Base-by-base conservation (phyloP, 2,888 invertebrate genomes). In the Ophraella communa region DNA sequence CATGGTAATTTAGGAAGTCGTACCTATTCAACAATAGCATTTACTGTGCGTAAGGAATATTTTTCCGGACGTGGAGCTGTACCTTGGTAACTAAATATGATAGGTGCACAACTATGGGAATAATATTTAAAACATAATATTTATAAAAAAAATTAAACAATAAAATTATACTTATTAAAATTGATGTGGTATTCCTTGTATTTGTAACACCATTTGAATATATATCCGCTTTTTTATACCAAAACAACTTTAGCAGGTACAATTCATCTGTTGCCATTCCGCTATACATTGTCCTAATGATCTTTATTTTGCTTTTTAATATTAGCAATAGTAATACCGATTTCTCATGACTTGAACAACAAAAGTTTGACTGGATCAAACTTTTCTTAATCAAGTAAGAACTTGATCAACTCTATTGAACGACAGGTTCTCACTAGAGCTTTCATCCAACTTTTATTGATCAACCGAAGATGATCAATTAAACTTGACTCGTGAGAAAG, bases 281-380 rank as follows among this genome's bases (percentile, higher is more conserved):
- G 63, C 58, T 68, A 52, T 55, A 7, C 14, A 23, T 63, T 17
- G 64, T 68, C 20, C 77, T 77, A 62, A 72, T 70, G 24, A 81
- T 62, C 14, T 70, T n/a, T 76, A 73, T 30, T 79, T 58, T 69
- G 81, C 79, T 62, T 79, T 79, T 23, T 79, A 77, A 64, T 81
- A 81, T 79, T 79, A 42, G 73, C 68, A 3, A 74, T 74, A 14
- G 79, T 77, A 49, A 81, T 58, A 23, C 76, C 74, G 70, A 33
- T 78, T 76, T 56, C 78, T 74, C 1, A 82, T 71, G 56, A 78
- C 74, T 42, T 53, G 55, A 3, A 21, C 20, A 27, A 27, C 1
- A 27, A 1, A 27, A 27, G 4, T 52, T 30, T n/a, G n/a, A n/a
- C n/a, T n/a, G n/a, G n/a, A n/a, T n/a, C n/a, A n/a, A n/a, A n/a